These are phyloP conservation scores for Orthonyx spaldingii DNA, from an alignment of 2,113 vertebrate genomes.

Conservation along the genomic window DNA sequence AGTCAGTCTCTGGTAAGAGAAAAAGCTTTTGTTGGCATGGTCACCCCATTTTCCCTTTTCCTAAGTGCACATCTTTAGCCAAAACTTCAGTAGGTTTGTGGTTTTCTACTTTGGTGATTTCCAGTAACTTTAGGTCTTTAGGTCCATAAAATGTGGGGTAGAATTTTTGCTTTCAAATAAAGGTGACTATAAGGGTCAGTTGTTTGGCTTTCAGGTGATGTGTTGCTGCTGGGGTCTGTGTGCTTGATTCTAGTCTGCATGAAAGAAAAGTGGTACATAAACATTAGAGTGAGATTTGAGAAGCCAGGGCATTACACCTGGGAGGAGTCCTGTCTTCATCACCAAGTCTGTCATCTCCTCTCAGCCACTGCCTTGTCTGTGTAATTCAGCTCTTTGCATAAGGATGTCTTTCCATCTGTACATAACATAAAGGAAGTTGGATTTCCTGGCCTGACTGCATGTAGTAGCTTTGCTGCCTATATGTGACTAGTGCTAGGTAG, in stretches of 20 bases:
- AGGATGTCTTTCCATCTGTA: neutral
- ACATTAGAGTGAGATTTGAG: neutral
- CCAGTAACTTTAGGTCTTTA: neutral
- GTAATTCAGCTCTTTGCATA: neutral
- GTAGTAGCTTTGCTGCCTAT: neutral
- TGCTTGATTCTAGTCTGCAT: neutral
- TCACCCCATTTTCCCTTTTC: neutral
- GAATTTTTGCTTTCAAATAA: neutral
- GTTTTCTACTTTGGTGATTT: neutral
- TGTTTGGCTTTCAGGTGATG: neutral
- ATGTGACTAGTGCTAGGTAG: neutral
- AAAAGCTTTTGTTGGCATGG: neutral
- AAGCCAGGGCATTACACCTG: neutral
- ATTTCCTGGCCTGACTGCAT: neutral
- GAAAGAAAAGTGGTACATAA: neutral
- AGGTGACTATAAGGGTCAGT: neutral
- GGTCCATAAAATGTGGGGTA: neutral
- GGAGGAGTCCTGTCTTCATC: neutral
- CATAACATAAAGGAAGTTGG: neutral
- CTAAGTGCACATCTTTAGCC: neutral
- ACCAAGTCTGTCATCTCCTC: neutral
- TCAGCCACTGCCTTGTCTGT: neutral
- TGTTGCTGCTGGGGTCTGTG: neutral
- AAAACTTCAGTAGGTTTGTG: neutral
- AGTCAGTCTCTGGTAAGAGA: neutral